Evolutionary conservation across 1,140 invertebrate species (phyloP), one percentile per base, ranked within the genome.

Genomic region (Pachyrhynchus sulphureomaculatus): DNA sequence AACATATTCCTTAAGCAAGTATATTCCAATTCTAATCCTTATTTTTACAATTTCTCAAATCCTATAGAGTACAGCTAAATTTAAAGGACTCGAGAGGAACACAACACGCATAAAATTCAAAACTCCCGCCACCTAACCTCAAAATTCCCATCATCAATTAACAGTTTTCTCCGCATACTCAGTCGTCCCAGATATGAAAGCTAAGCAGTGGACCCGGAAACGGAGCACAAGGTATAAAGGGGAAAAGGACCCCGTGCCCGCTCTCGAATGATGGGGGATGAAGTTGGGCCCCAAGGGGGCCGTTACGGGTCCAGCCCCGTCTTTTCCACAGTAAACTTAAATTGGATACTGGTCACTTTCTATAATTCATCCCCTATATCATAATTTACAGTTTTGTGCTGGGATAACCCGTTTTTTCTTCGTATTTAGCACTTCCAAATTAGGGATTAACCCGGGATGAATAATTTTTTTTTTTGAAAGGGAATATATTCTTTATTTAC

Each of bases 331-430:
- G 72, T 65, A 67, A 75, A 75, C 73, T 75, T 75, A 75, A 75
- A 75, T 75, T 75, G 73, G 73, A 75, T 75, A 74, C 73, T 73
- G 73, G 73, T 75, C 73, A 75, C 72, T 75, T 75, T 75, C 73
- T 75, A 75, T 75, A 75, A 75, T 75, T 75, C 73, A 75, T 70
- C 72, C 70, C 67, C 67, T 72, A 72, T 71, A 73, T 73, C 73
- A 75, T 75, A 75, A 73, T 70, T 70, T 72, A 71, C 66, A 69
- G 62, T 60, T 62, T 45, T 26, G 58, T 59, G 62, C 60, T 32
- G 44, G 63, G 56, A 62, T 69, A 60, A 63, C 63, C 64, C 68
- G 57, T 66, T 68, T 64, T 41, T 29, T 15, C 26, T 48, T 15
- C 20, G 42, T 36, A 48, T 48, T 48, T 48, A 56, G 41, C 42